Percentiles rank a stretch among this genome's conserved stretches.
These are phyloP conservation scores for Actinemys pallida DNA, from an alignment of 2,113 vertebrate species.

Conservation along the genomic window DNA sequence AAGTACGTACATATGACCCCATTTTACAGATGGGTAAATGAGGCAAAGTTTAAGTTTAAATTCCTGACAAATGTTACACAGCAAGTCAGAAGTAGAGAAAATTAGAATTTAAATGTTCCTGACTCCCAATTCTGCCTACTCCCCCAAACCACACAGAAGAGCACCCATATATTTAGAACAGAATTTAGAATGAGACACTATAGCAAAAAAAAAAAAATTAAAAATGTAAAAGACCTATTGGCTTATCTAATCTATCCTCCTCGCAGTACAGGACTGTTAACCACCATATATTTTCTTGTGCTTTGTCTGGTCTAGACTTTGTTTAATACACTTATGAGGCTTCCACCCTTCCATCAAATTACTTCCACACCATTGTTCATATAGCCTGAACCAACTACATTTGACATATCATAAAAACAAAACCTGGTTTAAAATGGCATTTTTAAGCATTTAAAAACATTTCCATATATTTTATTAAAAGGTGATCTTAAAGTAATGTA, in stretches of 20 bases:
- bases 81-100: not conserved
- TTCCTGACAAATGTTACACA: not conserved
- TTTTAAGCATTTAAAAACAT: not conserved
- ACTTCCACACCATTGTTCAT: not conserved
- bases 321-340: not conserved
- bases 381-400: not conserved
- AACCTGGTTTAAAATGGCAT: not conserved
- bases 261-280: not conserved
- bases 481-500: not conserved
- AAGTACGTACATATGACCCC: not conserved
- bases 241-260: not conserved
- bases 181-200: not conserved
- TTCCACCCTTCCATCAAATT: not conserved
- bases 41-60: not conserved
- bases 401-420: not conserved
- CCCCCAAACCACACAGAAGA: not conserved
- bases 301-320: not conserved
- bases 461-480: not conserved
- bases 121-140: not conserved
- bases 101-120: not conserved
- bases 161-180: not conserved
- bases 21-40: not conserved
- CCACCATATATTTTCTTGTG: not conserved
- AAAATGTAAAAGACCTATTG: not conserved
- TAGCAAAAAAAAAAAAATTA: not conserved